Evolutionary conservation across 2,113 vertebrate species (phyloP), one percentile per base, ranked within the genome.

Genomic region (Vombatus ursinus): DNA sequence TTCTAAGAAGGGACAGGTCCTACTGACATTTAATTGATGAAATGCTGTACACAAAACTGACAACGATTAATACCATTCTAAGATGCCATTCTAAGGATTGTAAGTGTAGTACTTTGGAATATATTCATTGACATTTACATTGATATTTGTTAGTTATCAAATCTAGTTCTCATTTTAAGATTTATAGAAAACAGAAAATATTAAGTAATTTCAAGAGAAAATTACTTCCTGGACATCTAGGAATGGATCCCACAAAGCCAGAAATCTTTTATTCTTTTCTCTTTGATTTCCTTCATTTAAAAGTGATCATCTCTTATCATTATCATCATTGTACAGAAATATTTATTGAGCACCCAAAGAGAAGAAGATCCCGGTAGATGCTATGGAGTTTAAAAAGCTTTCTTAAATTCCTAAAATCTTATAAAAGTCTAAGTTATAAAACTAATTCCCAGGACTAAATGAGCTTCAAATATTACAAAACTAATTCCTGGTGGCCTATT

Each of bases 191-290:
- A 95, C 94, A 44, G 1, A 89, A 95, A 96, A 95, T 97, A 94
- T 96, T 97, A 97, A 97, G 90, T 96, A 96, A 97, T 98, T 98
- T 98, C 94, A 97, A 98, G 98, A 97, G 97, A 92, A 96, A 97
- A 61, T 96, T 90, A 97, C 97, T 98, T 97, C 94, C 97, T 50
- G 47, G 90, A 92, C 54, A 97, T 52, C 94, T 90, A 93, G 31
- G 37, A 84, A 84, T 84, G 16, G 97, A 93, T 96, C 95, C 95
- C 89, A 96, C 95, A 92, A 96, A 97, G 61, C 52, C 90, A 95
- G 68, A 37, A 95, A 93, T 92, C 2, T 2, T 94, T 97, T 96
- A 68, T 93, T 96, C 97, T 97, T 97, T 31, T 26, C 57, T 8
- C 91, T 90, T 95, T 77, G 48, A 94, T 94, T 96, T 95, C 44